Evolutionary conservation across 2,113 vertebrate genomes (phyloP).

Genomic region (Leucopsar rothschildi): DNA sequence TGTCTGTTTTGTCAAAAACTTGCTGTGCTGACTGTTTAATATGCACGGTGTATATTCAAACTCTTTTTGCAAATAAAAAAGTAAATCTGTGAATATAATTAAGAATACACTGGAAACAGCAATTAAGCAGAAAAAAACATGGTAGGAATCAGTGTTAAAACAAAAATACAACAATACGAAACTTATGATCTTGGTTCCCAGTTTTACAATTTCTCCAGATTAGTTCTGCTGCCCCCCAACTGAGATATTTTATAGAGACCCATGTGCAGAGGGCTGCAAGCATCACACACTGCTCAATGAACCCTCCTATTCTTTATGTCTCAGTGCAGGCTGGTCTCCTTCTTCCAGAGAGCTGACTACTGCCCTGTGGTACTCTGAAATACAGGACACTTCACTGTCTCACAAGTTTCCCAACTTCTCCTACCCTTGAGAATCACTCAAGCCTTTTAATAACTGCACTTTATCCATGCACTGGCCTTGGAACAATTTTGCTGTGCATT

Average conservation of each 20-base stretch:
- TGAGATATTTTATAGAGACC: not conserved
- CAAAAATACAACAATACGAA: not conserved
- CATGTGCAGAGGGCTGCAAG: not conserved
- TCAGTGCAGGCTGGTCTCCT: not conserved
- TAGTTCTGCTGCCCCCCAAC: not conserved
- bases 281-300: not conserved
- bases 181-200: not conserved
- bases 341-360: not conserved
- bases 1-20: not conserved
- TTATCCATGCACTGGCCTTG: not conserved
- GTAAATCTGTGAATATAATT: not conserved
- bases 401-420: not conserved
- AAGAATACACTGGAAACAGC: not conserved
- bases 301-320: not conserved
- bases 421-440: not conserved
- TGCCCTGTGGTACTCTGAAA: not conserved
- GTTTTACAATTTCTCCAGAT: not conserved
- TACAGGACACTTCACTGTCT: not conserved
- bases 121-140: not conserved
- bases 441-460: not conserved
- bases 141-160: not conserved
- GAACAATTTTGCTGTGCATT: not conserved
- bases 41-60: not conserved
- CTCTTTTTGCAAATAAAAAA: not conserved
- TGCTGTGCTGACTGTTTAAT: not conserved